Evolutionary conservation across 2,797 vertebrate species (phyloP).

Genomic region (Micromesistius poutassou): DNA sequence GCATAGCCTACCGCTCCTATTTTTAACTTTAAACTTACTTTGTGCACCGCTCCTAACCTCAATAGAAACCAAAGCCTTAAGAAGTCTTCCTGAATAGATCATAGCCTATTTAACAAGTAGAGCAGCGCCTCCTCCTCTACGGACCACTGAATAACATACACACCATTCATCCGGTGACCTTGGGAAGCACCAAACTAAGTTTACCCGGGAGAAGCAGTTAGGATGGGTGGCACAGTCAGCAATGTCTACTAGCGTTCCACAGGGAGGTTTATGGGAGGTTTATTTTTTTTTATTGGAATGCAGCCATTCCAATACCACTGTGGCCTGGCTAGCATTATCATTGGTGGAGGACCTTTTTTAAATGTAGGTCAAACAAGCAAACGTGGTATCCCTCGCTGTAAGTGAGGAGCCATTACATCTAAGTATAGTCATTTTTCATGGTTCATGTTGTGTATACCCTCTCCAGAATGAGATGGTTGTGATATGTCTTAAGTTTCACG

Average conservation of each 20-base stretch:
- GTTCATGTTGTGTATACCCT: slow-evolving; percentile 17
- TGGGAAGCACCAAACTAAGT: slow-evolving; percentile 20
- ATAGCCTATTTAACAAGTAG: slow-evolving; percentile 27
- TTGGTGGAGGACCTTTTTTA: slow-evolving; percentile 29
- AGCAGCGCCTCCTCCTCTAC: slow-evolving; percentile 7
- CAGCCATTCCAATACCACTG: slow-evolving; percentile 33
- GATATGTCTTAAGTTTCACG: neutral
- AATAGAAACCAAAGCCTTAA: slow-evolving; percentile 20
- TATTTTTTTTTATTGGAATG: slow-evolving; percentile 35
- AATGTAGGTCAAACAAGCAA: slow-evolving; percentile 57
- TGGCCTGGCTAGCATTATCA: slow-evolving; percentile 41
- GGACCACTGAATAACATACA: neutral
- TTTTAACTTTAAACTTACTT: slow-evolving; percentile 15
- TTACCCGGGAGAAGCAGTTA: slow-evolving; percentile 38
- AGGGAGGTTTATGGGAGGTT: slow-evolving; percentile 40
- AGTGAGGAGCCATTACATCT: slow-evolving; percentile 32
- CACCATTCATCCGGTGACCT: neutral
- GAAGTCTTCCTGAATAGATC: slow-evolving; percentile 17
- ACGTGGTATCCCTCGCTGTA: slow-evolving; percentile 38
- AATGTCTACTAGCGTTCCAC: slow-evolving; percentile 56
- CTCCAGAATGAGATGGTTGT: neutral
- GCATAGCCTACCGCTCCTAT: neutral
- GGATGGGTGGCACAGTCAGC: slow-evolving; percentile 53
- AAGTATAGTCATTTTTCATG: slow-evolving; percentile 10
- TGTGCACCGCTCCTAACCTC: slow-evolving; percentile 5